Conservation (phyloP, 2,113 vertebrate species). For the Fregata magnificens region DNA sequence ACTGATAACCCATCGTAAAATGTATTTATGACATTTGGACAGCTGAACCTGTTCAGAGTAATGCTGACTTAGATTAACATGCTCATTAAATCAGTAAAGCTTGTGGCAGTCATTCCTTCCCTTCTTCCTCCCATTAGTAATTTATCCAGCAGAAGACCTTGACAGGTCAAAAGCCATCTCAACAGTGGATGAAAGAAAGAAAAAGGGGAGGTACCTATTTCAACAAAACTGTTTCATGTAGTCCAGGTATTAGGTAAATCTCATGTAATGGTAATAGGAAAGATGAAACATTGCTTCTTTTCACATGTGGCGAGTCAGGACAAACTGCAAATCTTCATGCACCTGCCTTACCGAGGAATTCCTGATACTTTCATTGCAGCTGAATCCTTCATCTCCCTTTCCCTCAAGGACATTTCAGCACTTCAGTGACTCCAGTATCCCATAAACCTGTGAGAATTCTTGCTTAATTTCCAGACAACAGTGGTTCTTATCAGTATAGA, state of each 20-base stretch:
- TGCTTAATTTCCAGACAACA: not conserved
- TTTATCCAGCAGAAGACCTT: not conserved
- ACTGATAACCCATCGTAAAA: not conserved
- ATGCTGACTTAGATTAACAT: not conserved
- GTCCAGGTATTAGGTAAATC: not conserved
- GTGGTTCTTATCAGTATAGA: not conserved
- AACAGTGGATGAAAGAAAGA: not conserved
- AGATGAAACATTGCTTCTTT: not conserved
- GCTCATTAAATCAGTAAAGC: not conserved
- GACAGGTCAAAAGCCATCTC: not conserved
- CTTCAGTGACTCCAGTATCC: not conserved
- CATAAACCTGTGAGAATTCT: not conserved
- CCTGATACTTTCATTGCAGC: not conserved
- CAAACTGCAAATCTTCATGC: not conserved
- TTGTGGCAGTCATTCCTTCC: not conserved
- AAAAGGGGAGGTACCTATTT: not conserved
- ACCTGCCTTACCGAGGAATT: not conserved
- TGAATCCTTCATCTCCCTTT: not conserved
- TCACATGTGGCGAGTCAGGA: not conserved
- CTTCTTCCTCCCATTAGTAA: not conserved
- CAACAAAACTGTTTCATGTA: not conserved
- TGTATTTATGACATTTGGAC: not conserved
- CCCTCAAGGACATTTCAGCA: not conserved
- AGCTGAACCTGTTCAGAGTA: not conserved
- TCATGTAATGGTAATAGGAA: not conserved